Conservation (phyloP, 2,797 vertebrate species). For the Poeciliopsis turneri region DNA sequence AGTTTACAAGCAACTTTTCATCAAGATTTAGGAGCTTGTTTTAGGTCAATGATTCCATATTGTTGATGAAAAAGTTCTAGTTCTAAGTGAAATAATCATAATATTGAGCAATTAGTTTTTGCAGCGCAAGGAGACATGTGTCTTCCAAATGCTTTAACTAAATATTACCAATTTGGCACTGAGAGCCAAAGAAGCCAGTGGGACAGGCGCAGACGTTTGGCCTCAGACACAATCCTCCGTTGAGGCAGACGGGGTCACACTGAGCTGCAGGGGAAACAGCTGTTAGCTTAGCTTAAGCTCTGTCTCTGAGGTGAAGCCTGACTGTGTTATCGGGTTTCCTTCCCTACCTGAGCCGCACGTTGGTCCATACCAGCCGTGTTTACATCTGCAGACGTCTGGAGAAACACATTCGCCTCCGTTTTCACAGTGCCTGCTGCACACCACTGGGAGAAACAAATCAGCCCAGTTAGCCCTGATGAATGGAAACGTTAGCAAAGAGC, state of each 20-base stretch:
- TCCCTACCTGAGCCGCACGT: slow-evolving; percentile 88
- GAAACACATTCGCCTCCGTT: slow-evolving; percentile 88
- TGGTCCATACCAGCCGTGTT: slow-evolving; percentile 88
- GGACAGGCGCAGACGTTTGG: slow-evolving; percentile 88
- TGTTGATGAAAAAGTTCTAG: too few relatives aligned
- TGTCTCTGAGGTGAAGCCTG: not conserved
- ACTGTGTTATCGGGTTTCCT: not conserved
- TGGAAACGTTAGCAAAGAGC: not conserved
- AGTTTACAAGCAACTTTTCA: too few relatives aligned
- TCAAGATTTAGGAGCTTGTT: too few relatives aligned
- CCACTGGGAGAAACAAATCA: slow-evolving; percentile 77
- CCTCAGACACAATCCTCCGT: slow-evolving; percentile 89
- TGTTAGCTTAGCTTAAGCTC: too few relatives aligned
- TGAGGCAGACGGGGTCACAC: slow-evolving; percentile 89
- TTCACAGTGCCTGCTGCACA: slow-evolving; percentile 94
- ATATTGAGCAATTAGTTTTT: too few relatives aligned
- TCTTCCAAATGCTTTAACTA: not conserved
- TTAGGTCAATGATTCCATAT: too few relatives aligned
- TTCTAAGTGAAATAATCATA: too few relatives aligned
- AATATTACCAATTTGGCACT: slow-evolving; percentile 89
- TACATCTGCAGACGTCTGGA: slow-evolving; percentile 89
- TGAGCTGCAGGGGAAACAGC: slow-evolving; percentile 72
- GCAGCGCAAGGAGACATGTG: not conserved
- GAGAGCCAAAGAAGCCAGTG: slow-evolving; percentile 88
- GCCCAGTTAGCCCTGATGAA: not conserved